Percentiles rank a stretch among this genome's conserved stretches.
phyloP scores from a whole-genome alignment of 2,113 vertebrate species.

The Zosterops lateralis region DNA sequence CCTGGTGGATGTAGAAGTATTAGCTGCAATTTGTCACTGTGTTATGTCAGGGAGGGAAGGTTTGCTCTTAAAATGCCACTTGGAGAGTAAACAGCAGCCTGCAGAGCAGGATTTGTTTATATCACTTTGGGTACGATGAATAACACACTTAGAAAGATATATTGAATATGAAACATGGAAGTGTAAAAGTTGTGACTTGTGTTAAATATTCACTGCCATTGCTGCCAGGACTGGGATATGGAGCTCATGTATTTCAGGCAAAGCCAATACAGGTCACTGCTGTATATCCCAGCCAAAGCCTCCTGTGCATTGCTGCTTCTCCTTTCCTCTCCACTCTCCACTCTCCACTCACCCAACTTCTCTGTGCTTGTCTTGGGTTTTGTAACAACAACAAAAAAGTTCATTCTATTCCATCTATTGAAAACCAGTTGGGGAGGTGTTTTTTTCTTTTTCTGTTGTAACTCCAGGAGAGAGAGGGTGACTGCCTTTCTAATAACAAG shows the following conservation, averaged over 20 bases:
- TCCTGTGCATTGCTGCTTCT: background rate
- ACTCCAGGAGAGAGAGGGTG: too few species aligned
- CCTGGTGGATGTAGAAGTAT: background rate
- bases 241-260: constrained; percentile 10
- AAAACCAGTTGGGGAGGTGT: too few species aligned
- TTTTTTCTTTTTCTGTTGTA: too few species aligned
- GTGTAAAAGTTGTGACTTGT: constrained; percentile 41
- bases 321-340: background rate
- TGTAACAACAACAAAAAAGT: too few species aligned
- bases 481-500: too few species aligned
- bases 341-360: background rate
- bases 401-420: too few species aligned
- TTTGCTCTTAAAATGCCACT: constrained; percentile 60
- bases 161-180: constrained; percentile 44
- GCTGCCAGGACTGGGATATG: background rate
- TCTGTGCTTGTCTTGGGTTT: background rate
- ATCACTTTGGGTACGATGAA: constrained; percentile 45
- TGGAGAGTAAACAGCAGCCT: constrained; percentile 58
- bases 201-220: constrained; percentile 48
- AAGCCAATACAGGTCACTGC: background rate
- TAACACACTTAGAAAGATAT: constrained; percentile 62
- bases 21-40: constrained; percentile 57
- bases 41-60: constrained; percentile 20
- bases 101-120: constrained; percentile 58
- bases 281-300: background rate